These are phyloP conservation scores for Tanytarsus gracilentus DNA, from an alignment of 2,888 invertebrate species.

Conservation along the genomic window DNA sequence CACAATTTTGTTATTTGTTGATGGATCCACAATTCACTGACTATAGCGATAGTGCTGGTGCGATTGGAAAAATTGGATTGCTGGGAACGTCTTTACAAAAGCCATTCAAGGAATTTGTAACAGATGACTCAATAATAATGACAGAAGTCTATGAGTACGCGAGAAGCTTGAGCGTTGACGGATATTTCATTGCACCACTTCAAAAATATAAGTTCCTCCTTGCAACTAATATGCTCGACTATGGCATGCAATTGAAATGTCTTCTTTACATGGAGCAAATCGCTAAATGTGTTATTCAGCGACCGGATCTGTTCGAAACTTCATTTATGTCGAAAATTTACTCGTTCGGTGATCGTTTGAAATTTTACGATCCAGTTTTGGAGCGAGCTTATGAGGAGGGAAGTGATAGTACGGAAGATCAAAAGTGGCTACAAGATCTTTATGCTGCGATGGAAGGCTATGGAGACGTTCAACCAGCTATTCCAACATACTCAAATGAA, in stretches of 20 bases:
- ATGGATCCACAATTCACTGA: conserved; percentile 48
- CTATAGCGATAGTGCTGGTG: conserved; percentile 43
- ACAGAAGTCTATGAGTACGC: conserved; percentile 96
- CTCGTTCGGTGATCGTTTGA: conserved; percentile 52
- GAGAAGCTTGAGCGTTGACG: conserved; percentile 63
- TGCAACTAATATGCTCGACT: conserved; percentile 66
- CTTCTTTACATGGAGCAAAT: conserved; percentile 77
- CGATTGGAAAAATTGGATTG: conserved; percentile 25
- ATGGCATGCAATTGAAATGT: conserved; percentile 70
- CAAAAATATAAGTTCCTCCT: conserved; percentile 81
- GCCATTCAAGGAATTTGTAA: conserved; percentile 58
- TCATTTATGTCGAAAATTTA: conserved; percentile 49
- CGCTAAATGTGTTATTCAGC: conserved; percentile 54
- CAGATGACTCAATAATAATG: conserved; percentile 79
- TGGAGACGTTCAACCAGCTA: too few species aligned
- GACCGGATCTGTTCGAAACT: conserved; percentile 47
- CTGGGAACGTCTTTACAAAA: conserved; percentile 65
- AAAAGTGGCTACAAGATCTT: conserved; percentile 42
- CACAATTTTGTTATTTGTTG: conserved; percentile 93
- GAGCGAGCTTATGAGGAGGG: conserved; percentile 37
- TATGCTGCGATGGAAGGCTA: too few species aligned
- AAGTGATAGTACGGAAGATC: conserved; percentile 37
- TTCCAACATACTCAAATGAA: conserved; percentile 29
- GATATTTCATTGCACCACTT: conserved; percentile 62
- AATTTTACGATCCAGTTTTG: conserved; percentile 57